These are phyloP conservation scores for Lasioglossum morio DNA, from an alignment of 2,888 invertebrate species.

Conservation along the genomic window DNA sequence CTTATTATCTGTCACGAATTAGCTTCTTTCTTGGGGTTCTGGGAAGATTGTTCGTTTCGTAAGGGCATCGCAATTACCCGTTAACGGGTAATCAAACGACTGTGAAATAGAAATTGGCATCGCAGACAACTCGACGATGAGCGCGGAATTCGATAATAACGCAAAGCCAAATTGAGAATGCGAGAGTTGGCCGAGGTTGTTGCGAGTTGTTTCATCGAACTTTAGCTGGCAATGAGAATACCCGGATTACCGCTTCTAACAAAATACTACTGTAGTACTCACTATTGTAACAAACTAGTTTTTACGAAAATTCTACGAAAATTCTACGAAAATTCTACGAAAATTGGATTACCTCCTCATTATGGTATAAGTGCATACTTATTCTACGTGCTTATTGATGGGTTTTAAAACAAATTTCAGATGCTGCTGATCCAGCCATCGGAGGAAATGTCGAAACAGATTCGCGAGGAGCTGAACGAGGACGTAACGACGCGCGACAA, in stretches of 20 bases:
- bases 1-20: conserved; percentile 4
- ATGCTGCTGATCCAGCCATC: conserved; percentile 89
- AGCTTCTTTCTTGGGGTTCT: neutral
- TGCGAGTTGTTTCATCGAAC: too few species aligned
- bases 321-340: neutral
- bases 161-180: neutral
- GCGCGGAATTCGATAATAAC: neutral
- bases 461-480: conserved; percentile 90
- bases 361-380: too few species aligned
- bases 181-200: neutral
- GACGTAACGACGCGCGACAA: conserved; percentile 86
- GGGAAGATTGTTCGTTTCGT: conserved; percentile 1
- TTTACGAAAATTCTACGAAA: too few species aligned
- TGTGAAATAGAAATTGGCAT: neutral
- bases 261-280: too few species aligned
- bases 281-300: too few species aligned
- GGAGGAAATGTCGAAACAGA: conserved; percentile 89
- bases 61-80: neutral
- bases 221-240: too few species aligned
- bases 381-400: too few species aligned
- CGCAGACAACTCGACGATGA: neutral
- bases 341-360: neutral
- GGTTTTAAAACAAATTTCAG: too few species aligned
- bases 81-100: neutral
- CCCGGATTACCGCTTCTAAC: too few species aligned